A percentile compares a stretch with the other conserved stretches of the same genome.
These are phyloP conservation scores for Eupithecia subfuscata DNA, from an alignment of 2,888 invertebrate genomes.

Conservation along the genomic window DNA sequence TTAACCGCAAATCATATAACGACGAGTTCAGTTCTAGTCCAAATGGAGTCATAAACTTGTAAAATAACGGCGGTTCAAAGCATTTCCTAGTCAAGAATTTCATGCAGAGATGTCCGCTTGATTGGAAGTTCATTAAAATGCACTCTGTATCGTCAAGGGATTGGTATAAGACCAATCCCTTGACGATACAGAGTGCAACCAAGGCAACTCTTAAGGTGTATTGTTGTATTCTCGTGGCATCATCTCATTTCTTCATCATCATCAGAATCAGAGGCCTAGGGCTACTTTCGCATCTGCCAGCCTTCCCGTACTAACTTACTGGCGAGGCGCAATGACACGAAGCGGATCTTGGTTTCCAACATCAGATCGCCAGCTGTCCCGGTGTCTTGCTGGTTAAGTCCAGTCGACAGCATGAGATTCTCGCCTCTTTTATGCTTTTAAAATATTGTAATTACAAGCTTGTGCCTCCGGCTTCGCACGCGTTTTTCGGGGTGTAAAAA, in stretches of 20 bases:
- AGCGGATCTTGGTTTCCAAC: too few relatives aligned
- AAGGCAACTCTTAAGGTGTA: not conserved
- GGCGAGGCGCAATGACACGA: too few relatives aligned
- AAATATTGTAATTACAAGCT: too few relatives aligned
- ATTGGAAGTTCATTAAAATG: not conserved
- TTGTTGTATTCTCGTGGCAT: not conserved
- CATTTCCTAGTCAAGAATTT: not conserved
- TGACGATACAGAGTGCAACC: not conserved
- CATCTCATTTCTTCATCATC: not conserved
- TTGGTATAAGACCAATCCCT: not conserved
- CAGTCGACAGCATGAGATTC: too few relatives aligned
- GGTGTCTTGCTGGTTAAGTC: too few relatives aligned
- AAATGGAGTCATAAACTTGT: not conserved
- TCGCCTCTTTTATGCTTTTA: too few relatives aligned
- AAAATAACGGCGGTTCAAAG: not conserved
- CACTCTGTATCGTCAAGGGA: not conserved
- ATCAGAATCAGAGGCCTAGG: not conserved
- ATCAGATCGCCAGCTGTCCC: too few relatives aligned
- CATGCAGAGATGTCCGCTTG: not conserved
- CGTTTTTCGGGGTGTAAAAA: too few relatives aligned
- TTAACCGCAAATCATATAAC: not conserved
- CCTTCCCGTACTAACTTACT: too few relatives aligned
- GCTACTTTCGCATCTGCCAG: too few relatives aligned
- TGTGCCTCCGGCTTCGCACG: too few relatives aligned
- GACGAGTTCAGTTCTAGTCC: not conserved